phyloP scores from a whole-genome alignment of 2,113 vertebrate species.

The Burhinus bistriatus region DNA sequence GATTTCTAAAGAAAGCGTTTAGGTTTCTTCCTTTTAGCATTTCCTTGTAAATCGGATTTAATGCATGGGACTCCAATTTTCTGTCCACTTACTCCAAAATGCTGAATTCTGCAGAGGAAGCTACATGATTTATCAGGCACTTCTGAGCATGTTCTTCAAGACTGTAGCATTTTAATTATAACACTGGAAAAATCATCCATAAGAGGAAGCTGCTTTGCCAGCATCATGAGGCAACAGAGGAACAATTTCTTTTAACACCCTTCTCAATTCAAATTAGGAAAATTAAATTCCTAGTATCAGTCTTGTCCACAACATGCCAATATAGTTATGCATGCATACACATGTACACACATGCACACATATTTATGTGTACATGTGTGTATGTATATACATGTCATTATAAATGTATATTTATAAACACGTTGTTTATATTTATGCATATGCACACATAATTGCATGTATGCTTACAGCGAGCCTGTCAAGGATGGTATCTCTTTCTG shows the following conservation, averaged over 20 bases:
- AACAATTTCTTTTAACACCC: background rate
- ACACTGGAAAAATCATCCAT: background rate
- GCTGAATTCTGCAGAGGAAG: background rate
- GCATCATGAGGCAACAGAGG: slow-evolving; percentile 3
- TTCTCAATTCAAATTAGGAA: background rate
- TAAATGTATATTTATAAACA: background rate
- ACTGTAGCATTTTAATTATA: slow-evolving; percentile 51
- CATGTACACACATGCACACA: accelerated
- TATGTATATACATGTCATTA: background rate
- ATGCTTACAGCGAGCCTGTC: background rate
- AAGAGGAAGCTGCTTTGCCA: background rate
- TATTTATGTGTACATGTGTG: background rate
- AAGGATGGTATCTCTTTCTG: background rate
- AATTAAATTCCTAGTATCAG: background rate
- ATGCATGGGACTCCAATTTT: background rate
- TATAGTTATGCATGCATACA: background rate
- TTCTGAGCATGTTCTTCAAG: slow-evolving; percentile 25
- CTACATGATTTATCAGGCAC: slow-evolving; percentile 7
- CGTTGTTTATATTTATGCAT: background rate
- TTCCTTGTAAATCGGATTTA: background rate
- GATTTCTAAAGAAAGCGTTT: background rate
- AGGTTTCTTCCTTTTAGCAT: slow-evolving; percentile 18
- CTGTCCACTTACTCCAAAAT: background rate
- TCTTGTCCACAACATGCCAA: background rate
- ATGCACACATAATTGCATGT: background rate